Conservation (phyloP, 2,888 invertebrate species). For the Andrena minutula region DNA sequence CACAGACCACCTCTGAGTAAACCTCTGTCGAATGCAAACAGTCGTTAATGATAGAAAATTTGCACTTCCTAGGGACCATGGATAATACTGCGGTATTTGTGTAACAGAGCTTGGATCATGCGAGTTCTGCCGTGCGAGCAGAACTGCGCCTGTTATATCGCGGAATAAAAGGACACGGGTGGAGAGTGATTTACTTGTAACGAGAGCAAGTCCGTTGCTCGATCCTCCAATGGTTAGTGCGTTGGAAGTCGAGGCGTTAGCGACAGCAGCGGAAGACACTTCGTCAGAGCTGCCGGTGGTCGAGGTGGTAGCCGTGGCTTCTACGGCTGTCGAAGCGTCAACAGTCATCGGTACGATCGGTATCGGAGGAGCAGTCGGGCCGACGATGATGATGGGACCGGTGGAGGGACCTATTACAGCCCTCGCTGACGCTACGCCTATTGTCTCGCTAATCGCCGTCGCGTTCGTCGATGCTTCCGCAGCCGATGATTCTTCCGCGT, state of each 20-base stretch:
- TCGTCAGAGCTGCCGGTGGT: not conserved
- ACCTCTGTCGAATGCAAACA: not conserved
- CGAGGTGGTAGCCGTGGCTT: not conserved
- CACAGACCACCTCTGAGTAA: not conserved
- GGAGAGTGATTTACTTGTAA: slow-evolving; percentile 9
- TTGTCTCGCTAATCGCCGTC: slow-evolving; percentile 22
- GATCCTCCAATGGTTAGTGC: too few species aligned
- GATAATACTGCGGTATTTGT: too few species aligned
- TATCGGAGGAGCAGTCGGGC: slow-evolving; percentile 39
- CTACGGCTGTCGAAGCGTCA: not conserved
- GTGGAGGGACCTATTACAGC: slow-evolving; percentile 58
- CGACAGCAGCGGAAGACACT: not conserved
- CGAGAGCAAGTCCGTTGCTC: not conserved
- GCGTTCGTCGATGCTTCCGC: slow-evolving; percentile 13
- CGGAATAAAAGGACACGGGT: not conserved
- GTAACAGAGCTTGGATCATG: too few species aligned
- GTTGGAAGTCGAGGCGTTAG: not conserved
- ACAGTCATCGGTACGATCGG: slow-evolving; percentile 14
- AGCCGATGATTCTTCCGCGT: slow-evolving; percentile 25
- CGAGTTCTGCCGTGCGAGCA: too few species aligned
- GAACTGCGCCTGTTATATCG: too few species aligned
- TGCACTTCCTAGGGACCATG: not conserved
- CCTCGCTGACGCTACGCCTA: slow-evolving; percentile 32
- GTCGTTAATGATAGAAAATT: not conserved
- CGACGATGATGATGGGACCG: slow-evolving; percentile 50